phyloP scores from a whole-genome alignment of 2,888 invertebrate species.

The Eumerus sabulonum region DNA sequence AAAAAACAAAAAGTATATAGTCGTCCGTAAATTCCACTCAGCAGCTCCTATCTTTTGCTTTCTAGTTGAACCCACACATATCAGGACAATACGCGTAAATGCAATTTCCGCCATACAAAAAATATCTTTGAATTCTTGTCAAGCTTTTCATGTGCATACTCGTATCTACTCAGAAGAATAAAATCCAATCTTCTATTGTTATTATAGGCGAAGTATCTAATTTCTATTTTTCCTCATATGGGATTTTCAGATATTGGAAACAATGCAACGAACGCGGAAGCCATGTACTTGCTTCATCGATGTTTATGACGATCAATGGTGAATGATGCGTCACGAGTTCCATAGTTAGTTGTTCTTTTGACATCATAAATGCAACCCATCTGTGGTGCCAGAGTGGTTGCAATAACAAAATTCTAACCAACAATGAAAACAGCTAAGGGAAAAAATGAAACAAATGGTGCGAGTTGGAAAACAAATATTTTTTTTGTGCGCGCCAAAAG shows the following conservation, averaged over 20 bases:
- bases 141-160: slow-evolving; percentile 42
- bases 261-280: slow-evolving; percentile 53
- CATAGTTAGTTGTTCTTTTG: slow-evolving; percentile 6
- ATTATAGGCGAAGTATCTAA: slow-evolving; percentile 15
- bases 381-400: slow-evolving; percentile 38
- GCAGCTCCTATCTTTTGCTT: slow-evolving; percentile 48
- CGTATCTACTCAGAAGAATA: slow-evolving; percentile 21
- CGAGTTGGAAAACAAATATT: background rate
- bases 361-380: slow-evolving; percentile 21
- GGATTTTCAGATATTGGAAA: slow-evolving; percentile 52
- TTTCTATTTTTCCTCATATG: slow-evolving; percentile 35
- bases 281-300: slow-evolving; percentile 27
- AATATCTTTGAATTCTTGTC: slow-evolving; percentile 53
- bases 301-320: slow-evolving; percentile 26
- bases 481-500: background rate
- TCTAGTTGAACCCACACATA: slow-evolving; percentile 54
- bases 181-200: slow-evolving; percentile 23
- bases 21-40: slow-evolving; percentile 42
- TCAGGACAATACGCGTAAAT: slow-evolving; percentile 24
- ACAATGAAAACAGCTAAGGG: background rate
- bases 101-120: slow-evolving; percentile 2
- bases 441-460: background rate
- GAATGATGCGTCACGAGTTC: slow-evolving; percentile 35
- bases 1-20: slow-evolving; percentile 10
- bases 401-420: slow-evolving; percentile 34